Evolutionary conservation across 2,888 invertebrate genomes (phyloP).

Genomic region (Dexiosoma caninum): DNA sequence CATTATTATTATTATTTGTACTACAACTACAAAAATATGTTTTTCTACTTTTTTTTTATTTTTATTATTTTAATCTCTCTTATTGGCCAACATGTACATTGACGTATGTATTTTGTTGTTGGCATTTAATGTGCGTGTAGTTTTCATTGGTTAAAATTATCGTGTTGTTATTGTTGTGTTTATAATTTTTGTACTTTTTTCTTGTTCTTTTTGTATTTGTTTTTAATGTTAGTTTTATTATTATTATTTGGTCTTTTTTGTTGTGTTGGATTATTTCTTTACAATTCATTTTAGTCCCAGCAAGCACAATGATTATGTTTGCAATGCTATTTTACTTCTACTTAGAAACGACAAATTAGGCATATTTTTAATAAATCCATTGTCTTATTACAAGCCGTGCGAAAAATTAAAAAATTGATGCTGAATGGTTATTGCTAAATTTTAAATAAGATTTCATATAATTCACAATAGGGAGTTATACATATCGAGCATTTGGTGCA

Average conservation of each 20-base stretch:
- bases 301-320: no score
- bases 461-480: no score
- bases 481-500: no score
- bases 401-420: no score
- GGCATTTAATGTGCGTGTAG: constrained; percentile 64
- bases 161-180: constrained; percentile 22
- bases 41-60: constrained; percentile 44
- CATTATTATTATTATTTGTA: constrained; percentile 23
- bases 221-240: constrained; percentile 36
- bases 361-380: no score
- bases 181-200: constrained; percentile 23
- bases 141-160: constrained; percentile 62
- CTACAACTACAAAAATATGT: constrained; percentile 35
- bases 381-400: no score
- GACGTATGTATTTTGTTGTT: constrained; percentile 59
- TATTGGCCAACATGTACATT: constrained; percentile 60
- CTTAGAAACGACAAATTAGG: no score
- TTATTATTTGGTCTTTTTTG: neutral
- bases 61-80: constrained; percentile 61
- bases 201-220: constrained; percentile 44
- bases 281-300: constrained; percentile 11
- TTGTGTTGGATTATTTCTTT: constrained; percentile 24
- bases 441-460: no score
- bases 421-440: no score
- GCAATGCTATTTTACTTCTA: no score